phyloP scores from a whole-genome alignment of 2,888 invertebrate species.

The Pteria penguin region DNA sequence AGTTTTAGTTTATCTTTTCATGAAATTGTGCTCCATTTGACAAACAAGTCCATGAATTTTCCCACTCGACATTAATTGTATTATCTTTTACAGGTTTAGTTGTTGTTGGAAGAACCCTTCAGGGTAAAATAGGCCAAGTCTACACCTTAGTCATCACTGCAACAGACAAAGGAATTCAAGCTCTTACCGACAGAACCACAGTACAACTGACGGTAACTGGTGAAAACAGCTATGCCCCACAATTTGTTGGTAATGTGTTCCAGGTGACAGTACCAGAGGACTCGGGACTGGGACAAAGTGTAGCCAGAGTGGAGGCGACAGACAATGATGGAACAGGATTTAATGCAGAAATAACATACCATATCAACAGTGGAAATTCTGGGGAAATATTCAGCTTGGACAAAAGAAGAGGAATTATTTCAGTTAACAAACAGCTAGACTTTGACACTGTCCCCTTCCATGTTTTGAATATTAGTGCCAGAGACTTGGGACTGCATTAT shows the following conservation, averaged over 20 bases:
- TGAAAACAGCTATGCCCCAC: slow-evolving; percentile 89
- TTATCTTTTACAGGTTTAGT: slow-evolving; percentile 87
- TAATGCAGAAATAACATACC: slow-evolving; percentile 92
- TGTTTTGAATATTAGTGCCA: slow-evolving; percentile 91
- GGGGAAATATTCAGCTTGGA: slow-evolving; percentile 90
- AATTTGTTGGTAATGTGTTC: slow-evolving; percentile 87
- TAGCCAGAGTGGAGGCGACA: slow-evolving; percentile 89
- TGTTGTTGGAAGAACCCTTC: slow-evolving; percentile 84
- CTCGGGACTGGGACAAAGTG: slow-evolving; percentile 91
- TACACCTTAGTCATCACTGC: slow-evolving; percentile 88
- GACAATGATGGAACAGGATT: slow-evolving; percentile 91
- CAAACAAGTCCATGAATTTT: too few relatives aligned
- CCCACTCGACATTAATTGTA: too few relatives aligned
- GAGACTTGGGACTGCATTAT: slow-evolving; percentile 91
- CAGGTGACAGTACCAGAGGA: slow-evolving; percentile 95
- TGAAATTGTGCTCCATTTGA: too few relatives aligned
- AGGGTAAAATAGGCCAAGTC: slow-evolving; percentile 81
- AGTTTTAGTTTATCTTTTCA: too few relatives aligned
- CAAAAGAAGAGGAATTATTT: slow-evolving; percentile 88
- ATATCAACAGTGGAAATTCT: slow-evolving; percentile 84
- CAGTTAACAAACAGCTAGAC: slow-evolving; percentile 89
- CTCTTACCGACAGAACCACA: slow-evolving; percentile 88
- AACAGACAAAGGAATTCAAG: slow-evolving; percentile 92
- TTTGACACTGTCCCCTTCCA: slow-evolving; percentile 93
- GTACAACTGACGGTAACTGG: slow-evolving; percentile 85